phyloP scores from a whole-genome alignment of 2,797 vertebrate genomes.

The Leuciscus waleckii region DNA sequence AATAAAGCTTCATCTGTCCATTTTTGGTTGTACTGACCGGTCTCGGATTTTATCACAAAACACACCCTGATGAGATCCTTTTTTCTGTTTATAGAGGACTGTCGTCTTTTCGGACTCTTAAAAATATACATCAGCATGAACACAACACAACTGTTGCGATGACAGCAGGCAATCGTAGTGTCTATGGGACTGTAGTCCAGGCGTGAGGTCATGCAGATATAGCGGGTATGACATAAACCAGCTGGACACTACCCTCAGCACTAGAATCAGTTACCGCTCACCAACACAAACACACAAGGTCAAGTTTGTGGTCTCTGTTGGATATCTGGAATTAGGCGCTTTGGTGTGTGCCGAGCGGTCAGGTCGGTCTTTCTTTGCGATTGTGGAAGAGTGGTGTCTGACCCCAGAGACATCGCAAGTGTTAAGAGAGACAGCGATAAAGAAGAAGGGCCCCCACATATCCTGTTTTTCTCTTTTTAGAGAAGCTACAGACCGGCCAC shows the following conservation, averaged over 20 bases:
- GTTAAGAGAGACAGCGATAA: slow-evolving; percentile 42
- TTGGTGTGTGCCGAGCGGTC: slow-evolving; percentile 42
- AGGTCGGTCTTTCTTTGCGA: slow-evolving; percentile 31
- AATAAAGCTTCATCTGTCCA: slow-evolving; percentile 57
- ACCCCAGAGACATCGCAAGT: slow-evolving; percentile 30
- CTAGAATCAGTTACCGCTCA: slow-evolving; percentile 47
- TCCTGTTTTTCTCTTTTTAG: slow-evolving; percentile 71
- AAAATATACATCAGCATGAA: background rate
- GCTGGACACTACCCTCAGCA: slow-evolving; percentile 47
- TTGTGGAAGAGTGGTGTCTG: slow-evolving; percentile 22
- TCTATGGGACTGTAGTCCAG: background rate
- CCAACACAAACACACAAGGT: slow-evolving; percentile 60
- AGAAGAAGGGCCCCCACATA: slow-evolving; percentile 52
- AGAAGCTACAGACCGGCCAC: slow-evolving; percentile 49
- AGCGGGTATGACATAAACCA: slow-evolving; percentile 53
- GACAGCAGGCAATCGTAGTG: background rate
- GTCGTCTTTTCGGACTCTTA: slow-evolving; percentile 6
- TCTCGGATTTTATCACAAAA: background rate
- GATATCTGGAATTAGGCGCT: slow-evolving; percentile 25
- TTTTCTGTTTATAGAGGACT: background rate
- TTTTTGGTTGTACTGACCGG: slow-evolving; percentile 21
- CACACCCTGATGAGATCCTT: background rate
- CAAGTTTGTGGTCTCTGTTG: slow-evolving; percentile 19
- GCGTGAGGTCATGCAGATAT: slow-evolving; percentile 24
- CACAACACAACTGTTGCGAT: slow-evolving; percentile 9